Percentiles rank a stretch among this genome's conserved stretches.
Conservation (phyloP, 2,797 vertebrate genomes). For the Cuculus canorus region DNA sequence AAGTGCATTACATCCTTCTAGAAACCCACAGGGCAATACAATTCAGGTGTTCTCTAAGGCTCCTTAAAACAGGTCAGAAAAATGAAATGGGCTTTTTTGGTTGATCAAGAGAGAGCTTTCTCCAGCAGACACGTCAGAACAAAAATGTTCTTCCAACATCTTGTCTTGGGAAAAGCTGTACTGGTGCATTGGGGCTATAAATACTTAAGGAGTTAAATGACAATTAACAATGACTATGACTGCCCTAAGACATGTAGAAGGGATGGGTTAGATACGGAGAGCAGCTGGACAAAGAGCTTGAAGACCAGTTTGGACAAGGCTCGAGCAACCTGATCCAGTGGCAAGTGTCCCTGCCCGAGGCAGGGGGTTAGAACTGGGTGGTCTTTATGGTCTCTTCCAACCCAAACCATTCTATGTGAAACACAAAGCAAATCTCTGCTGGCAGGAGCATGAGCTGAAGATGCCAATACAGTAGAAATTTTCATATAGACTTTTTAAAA, state of each 20-base stretch:
- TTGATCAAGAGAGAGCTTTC: background rate
- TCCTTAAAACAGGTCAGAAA: background rate
- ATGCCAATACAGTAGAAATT: background rate
- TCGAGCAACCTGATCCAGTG: too few relatives aligned
- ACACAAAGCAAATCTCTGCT: background rate
- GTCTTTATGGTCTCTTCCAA: too few relatives aligned
- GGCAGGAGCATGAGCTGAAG: background rate
- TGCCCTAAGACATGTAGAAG: background rate
- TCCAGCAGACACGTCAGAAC: background rate
- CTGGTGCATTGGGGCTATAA: background rate
- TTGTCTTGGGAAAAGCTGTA: background rate
- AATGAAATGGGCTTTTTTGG: background rate
- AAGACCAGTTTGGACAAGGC: background rate
- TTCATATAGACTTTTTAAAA: background rate
- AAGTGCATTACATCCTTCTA: background rate
- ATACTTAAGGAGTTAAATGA: background rate
- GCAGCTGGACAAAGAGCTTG: background rate
- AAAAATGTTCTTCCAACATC: background rate
- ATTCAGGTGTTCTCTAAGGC: background rate
- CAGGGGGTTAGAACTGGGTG: too few relatives aligned
- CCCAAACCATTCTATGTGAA: background rate
- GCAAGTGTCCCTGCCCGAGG: too few relatives aligned
- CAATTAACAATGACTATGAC: background rate
- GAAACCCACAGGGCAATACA: background rate
- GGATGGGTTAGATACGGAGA: background rate